Evolutionary conservation across 2,113 vertebrate genomes (phyloP).

Genomic region (Lanius ludovicianus): DNA sequence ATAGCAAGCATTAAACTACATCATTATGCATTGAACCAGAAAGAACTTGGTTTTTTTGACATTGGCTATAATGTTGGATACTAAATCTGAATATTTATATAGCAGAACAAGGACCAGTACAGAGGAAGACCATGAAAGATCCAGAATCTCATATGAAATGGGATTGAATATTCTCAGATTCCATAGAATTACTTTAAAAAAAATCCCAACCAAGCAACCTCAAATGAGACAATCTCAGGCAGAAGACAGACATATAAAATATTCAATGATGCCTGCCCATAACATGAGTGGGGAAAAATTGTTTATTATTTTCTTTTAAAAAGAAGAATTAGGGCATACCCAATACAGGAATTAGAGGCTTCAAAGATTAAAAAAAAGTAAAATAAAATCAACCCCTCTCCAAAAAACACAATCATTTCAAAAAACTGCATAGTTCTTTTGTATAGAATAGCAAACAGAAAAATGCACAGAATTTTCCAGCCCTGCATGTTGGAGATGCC

Average conservation of each 20-base stretch:
- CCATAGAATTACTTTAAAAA: neutral
- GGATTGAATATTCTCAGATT: neutral
- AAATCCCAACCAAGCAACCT: too few species aligned
- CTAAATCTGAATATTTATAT: neutral
- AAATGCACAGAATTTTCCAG: neutral
- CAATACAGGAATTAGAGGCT: neutral
- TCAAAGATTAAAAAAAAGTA: neutral
- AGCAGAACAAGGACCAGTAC: neutral
- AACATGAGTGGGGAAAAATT: neutral
- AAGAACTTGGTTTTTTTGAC: neutral
- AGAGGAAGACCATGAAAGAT: neutral
- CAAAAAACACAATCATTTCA: accelerated
- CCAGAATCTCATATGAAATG: neutral
- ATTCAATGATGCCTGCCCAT: neutral
- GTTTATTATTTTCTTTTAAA: neutral
- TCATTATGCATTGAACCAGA: neutral
- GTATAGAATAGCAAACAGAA: neutral
- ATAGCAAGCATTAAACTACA: accelerated
- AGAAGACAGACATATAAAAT: neutral
- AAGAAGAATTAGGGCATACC: accelerated
- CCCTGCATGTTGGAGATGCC: neutral
- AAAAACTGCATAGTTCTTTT: neutral
- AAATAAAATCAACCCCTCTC: accelerated
- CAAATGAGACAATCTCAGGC: neutral
- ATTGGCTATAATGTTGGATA: neutral